Evolutionary conservation across 2,113 vertebrate genomes (phyloP), one percentile per base, ranked within the genome.

Genomic region (Patagioenas fasciata): DNA sequence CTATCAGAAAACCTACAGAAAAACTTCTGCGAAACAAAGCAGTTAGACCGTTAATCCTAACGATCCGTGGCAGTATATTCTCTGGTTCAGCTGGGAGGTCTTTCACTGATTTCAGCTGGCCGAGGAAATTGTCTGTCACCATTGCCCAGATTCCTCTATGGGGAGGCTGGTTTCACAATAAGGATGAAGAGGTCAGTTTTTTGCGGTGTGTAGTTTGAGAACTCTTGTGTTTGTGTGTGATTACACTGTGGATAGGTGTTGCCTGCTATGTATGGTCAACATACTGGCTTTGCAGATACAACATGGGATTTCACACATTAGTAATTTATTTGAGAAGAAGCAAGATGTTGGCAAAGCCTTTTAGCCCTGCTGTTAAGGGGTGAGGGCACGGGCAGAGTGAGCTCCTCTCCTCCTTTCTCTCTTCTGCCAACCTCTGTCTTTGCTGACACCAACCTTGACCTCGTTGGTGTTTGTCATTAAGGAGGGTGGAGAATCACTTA

Each of bases 241-340:
- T 80, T 48, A 5, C 31, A 2, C 54, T 50, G 32, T 6, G 72
- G 23, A 2, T 14, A 10, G n/a, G 4, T 19, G 4, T 20, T 31
- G 38, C 44, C 18, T 77, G 67, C 67, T 21, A 2, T 5, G 21
- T 18, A 6, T 20, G 36, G 57, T 13, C 51, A 31, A 11, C 3
- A 1, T 16, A 4, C 16, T 21, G 66, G 15, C 23, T 90, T 80
- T 81, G 38, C 9, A 51, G 67, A 2, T 71, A 32, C 17, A 15
- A 3, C 10, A 8, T 7, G 17, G 48, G 6, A 17, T 85, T 93
- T 57, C 42, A 74, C 13, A 47, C 0, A 0, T 13, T 7, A 67
- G 58, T n/a, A 0, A 3, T 78, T n/a, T n/a, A 28, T 75, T 56
- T 72, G 53, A 53, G 69, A 64, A 65, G 34, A 19, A 74, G 18